Conservation (phyloP, 2,113 vertebrate genomes). For the Nyctibius bracteatus region DNA sequence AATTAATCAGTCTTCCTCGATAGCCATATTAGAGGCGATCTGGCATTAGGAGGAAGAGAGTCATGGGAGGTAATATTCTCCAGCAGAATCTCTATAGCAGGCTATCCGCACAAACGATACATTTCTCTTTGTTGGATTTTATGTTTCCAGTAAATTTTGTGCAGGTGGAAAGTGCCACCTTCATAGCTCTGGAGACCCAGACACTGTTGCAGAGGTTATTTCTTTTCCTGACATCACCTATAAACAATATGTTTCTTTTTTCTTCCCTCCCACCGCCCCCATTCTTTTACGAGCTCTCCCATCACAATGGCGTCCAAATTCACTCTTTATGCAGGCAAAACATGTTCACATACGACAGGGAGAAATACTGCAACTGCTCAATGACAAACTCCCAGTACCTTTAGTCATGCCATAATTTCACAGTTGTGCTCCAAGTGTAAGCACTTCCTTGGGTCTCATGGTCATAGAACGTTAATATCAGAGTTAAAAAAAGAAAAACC, state of each 20-base stretch:
- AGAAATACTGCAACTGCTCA: background rate
- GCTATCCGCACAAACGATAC: background rate
- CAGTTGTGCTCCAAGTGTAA: background rate
- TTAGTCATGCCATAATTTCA: background rate
- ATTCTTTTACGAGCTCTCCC: background rate
- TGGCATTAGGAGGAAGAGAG: background rate
- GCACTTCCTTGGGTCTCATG: background rate
- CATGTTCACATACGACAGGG: background rate
- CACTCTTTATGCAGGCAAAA: background rate
- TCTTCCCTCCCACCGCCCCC: fast-evolving
- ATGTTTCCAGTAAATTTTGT: constrained; percentile 40
- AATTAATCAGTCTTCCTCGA: background rate
- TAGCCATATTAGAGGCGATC: background rate
- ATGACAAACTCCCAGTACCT: background rate
- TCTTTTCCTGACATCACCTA: constrained; percentile 15
- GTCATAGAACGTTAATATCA: background rate
- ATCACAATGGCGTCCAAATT: background rate
- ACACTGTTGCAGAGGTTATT: background rate
- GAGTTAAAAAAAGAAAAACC: background rate
- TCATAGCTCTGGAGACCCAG: background rate
- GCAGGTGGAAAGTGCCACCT: background rate
- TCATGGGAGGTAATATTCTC: background rate
- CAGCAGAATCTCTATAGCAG: background rate
- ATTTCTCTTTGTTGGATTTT: constrained; percentile 31
- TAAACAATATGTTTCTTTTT: background rate